Evolutionary conservation across 2,797 vertebrate species (phyloP).

Genomic region (Phrynocephalus guinanensis): DNA sequence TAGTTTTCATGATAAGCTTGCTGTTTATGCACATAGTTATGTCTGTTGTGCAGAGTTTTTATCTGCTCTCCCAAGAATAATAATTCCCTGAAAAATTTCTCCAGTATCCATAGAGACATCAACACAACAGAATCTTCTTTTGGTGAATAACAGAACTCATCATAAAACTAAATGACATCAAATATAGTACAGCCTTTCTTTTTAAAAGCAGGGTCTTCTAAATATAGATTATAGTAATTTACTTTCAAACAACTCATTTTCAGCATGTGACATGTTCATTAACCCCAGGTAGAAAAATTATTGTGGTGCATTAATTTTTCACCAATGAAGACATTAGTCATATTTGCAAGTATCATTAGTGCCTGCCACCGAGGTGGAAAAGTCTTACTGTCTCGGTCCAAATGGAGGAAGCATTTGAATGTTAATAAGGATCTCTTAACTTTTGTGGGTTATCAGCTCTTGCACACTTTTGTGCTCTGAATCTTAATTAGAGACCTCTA

Average conservation of each 20-base stretch:
- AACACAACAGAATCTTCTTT: constrained; percentile 30
- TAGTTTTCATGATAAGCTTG: constrained; percentile 7
- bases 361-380: constrained; percentile 81
- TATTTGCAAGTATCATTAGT: constrained; percentile 87
- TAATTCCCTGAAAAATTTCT: background rate
- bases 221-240: constrained; percentile 96
- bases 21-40: constrained; percentile 20
- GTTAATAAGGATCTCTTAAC: constrained; percentile 74
- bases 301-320: constrained; percentile 90
- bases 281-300: constrained; percentile 91
- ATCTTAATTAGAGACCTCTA: constrained; percentile 76
- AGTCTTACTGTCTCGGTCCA: constrained; percentile 77
- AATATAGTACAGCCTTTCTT: constrained; percentile 63
- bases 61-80: constrained; percentile 11
- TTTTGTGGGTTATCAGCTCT: constrained; percentile 74
- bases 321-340: constrained; percentile 93
- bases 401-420: constrained; percentile 78
- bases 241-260: constrained; percentile 97
- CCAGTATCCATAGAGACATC: background rate
- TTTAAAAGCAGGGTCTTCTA: constrained; percentile 83
- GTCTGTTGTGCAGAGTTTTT: background rate
- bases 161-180: constrained; percentile 71
- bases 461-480: constrained; percentile 70
- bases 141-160: constrained; percentile 71
- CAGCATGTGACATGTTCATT: constrained; percentile 94